Evolutionary conservation across 2,888 invertebrate genomes (phyloP), one percentile per base, ranked within the genome.

Genomic region (Seira sanloemensis): DNA sequence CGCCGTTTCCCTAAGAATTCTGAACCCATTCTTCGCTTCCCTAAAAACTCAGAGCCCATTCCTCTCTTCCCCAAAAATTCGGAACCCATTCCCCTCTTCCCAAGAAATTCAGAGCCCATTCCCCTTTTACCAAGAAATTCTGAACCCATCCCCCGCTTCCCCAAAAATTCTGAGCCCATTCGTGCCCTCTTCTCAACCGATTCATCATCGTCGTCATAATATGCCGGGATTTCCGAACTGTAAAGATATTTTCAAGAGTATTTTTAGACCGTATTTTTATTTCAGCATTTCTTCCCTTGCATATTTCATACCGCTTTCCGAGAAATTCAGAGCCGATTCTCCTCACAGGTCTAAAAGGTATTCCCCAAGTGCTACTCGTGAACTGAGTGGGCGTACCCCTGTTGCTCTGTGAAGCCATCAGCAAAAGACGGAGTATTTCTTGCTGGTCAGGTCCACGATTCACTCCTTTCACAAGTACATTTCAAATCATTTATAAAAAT

Each of bases 271-370:
- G 26, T 4, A n/a, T 58, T 18, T 66, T 67, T 18, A 76, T 67
- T 66, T 23, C 21, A 37, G 18, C 78, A 58, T 37, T 72, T 68
- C n/a, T n/a, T n/a, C n/a, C n/a, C n/a, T n/a, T n/a, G n/a, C n/a
- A n/a, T n/a, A n/a, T n/a, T n/a, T 7, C 18, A 9, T 67, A 89
- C 88, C 89, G 79, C 86, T 89, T 89, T 1, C 89, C 89, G 19
- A 89, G 76, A 66, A 89, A 89, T 72, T 89, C 89, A 7, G 88
- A 88, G 19, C 89, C 89, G 12, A 89, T 84, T 82, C 87, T 85
- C 67, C 88, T 81, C 21, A 81, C 86, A 71, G 89, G 89, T 66
- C 89, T 78, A 19, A 82, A 87, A 4, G 87, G 87, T 25, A 88
- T 87, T 50, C 81, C 73, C 80, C 73, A 80, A 24, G 1, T 19